Evolutionary conservation across 2,888 invertebrate genomes (phyloP).

Genomic region (Luperina nickerlii): DNA sequence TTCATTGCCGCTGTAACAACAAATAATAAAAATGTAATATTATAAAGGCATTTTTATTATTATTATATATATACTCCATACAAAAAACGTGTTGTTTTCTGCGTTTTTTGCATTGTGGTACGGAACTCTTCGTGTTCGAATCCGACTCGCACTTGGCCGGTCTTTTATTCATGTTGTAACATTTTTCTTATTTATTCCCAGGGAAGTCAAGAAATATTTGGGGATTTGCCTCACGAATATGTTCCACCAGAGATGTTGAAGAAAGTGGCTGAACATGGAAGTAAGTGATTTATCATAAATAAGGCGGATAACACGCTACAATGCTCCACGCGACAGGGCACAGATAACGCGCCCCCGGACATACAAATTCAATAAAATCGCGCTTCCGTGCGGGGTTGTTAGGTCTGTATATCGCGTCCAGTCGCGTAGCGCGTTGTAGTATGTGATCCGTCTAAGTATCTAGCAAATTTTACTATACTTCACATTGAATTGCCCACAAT

Average conservation of each 20-base stretch:
- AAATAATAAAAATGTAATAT: too few species aligned
- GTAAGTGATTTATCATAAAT: slow-evolving; percentile 89
- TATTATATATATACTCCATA: too few species aligned
- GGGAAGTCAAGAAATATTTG: slow-evolving; percentile 97
- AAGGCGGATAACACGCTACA: background rate
- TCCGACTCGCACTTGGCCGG: too few species aligned
- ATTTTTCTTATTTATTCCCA: slow-evolving; percentile 71
- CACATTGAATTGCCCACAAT: background rate
- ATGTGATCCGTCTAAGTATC: too few species aligned
- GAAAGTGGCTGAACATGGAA: slow-evolving; percentile 99
- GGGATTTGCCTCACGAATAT: slow-evolving; percentile 99
- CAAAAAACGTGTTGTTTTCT: too few species aligned
- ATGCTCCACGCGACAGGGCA: background rate
- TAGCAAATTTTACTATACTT: background rate
- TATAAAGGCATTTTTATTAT: too few species aligned
- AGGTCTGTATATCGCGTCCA: background rate
- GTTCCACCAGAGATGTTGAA: slow-evolving; percentile 98
- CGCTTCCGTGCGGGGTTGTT: background rate
- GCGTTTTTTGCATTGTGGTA: too few species aligned
- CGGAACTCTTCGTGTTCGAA: too few species aligned
- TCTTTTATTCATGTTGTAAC: background rate
- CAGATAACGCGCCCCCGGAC: background rate
- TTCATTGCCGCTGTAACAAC: too few species aligned
- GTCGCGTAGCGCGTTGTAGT: background rate
- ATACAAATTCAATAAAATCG: background rate